Base-by-base conservation (phyloP, 2,888 invertebrate genomes). In the Hyalella azteca region DNA sequence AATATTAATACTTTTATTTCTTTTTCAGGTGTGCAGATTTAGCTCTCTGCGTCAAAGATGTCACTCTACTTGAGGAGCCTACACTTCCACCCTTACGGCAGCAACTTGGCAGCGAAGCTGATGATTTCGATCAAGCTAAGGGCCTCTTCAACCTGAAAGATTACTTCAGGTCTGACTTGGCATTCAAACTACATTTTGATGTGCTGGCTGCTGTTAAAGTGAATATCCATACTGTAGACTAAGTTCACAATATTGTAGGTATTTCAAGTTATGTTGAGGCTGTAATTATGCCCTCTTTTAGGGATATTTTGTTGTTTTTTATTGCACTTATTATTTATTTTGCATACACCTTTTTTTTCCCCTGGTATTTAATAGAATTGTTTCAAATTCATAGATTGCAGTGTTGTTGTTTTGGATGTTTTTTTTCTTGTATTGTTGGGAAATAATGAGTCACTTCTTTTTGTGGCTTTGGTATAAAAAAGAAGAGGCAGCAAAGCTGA, bases 41-140 rank as follows among this genome's bases (percentile, higher is more conserved):
- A 13, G 75, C 75, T 2, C 22, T 45, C 22, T 75, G 75, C 45
- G 75, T 75, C 45, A 75, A 75, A 75, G 45, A 75, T 75, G 75
- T 75, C 13, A 22, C 40, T 36, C 75, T 75, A 13, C 45, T 45
- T 22, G 40, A 41, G 7, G 40, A 75, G 13, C 75, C 75, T 26
- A 5, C 26, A 4, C 32, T 75, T 32, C 75, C 40, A 26, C 40
- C n/a, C 26, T 32, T 75, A 5, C 41, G 45, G 26, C 13, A 75
- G 9, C 7, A 41, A 26, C 45, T 75, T 13, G 36, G 45, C 3
- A 11, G 29, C 13, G 75, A 75, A 75, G 75, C 45, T 41, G 75
- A 75, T 45, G 75, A 75, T 22, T 75, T 45, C 22, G 75, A 75
- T 29, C 41, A 29, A 45, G 75, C 75, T 2, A 75, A 75, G 19